Base-by-base conservation (phyloP, 2,113 vertebrate species). In the Brachypteracias leptosomus region DNA sequence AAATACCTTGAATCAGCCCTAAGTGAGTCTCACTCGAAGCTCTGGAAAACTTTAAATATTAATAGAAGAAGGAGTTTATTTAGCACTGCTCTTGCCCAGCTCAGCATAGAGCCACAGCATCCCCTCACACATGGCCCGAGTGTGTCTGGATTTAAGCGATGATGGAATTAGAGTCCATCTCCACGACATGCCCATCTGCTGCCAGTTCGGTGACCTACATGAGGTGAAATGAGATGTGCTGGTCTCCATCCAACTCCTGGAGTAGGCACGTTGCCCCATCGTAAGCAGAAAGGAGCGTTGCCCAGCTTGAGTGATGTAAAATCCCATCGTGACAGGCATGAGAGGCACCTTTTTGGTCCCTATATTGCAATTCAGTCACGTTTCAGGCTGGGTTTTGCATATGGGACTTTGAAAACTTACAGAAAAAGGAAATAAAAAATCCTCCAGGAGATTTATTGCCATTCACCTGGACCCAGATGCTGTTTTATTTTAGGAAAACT, bases 141-240 rank as follows among this genome's bases (percentile, higher is more conserved):
- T 29, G 29, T 62, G 74, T 78, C 49, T 79, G 90, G 54, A 36
- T 46, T 0, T 3, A 76, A 57, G 55, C 21, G 61, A 22, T 88
- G 94, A 94, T 95, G 91, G 90, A 95, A 95, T 95, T 90, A 36
- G 68, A 86, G 91, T 70, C 93, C 89, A 52, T 85, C 86, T 90
- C 93, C 73, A 61, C 5, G 65, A 92, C 94, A 35, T 77, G 83
- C 52, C 91, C 91, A 92, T 96, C 95, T 97, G 93, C 80, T 83
- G 84, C 58, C 0, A 0, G 65, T 71, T 78, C 3, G 1, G 59
- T 92, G 94, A 97, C 95, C 94, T 96, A 89, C 83, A 87, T 87
- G 84, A 93, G 76, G 72, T 65, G 90, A 67, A 35, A 61, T 29
- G 92, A 93, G 90, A 74, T 49, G 74, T 83, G 78, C 74, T 96